Evolutionary conservation across 2,888 invertebrate species (phyloP).

Genomic region (Lasioglossum vierecki): DNA sequence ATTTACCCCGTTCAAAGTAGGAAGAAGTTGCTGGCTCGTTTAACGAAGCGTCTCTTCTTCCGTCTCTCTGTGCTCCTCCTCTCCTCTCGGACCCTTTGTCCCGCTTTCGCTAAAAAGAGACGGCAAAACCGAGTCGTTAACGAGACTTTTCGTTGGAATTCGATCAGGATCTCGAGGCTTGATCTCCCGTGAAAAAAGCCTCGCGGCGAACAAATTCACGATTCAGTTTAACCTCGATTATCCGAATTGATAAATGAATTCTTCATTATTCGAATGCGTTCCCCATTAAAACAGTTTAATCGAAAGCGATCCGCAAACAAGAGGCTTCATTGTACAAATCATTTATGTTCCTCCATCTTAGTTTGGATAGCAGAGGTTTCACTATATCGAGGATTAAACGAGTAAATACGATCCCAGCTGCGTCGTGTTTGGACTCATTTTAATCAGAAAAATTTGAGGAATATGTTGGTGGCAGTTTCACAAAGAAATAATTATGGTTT

Average conservation of each 20-base stretch:
- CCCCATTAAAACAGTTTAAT: no score
- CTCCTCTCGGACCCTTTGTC: neutral
- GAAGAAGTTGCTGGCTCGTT: constrained; percentile 38
- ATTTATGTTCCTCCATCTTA: no score
- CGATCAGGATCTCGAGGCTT: constrained; percentile 22
- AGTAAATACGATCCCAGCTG: neutral
- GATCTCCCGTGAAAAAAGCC: constrained; percentile 2
- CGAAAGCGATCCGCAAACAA: no score
- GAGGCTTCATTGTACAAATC: no score
- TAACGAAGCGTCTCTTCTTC: constrained; percentile 35
- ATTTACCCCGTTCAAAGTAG: constrained; percentile 41
- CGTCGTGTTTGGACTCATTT: neutral
- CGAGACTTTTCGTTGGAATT: constrained; percentile 29
- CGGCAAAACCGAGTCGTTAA: constrained; percentile 24
- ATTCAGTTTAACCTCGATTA: neutral
- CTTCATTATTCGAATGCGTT: neutral
- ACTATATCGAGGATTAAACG: neutral
- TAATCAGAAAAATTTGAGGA: neutral
- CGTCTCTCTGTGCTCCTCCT: neutral
- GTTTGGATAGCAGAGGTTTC: neutral
- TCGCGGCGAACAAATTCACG: neutral
- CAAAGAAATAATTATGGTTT: neutral
- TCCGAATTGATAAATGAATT: neutral
- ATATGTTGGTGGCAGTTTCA: neutral
- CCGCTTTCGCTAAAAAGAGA: neutral